These are phyloP conservation scores for Neomonachus schauinslandi DNA, from an alignment of 2,113 vertebrate species.

Conservation along the genomic window DNA sequence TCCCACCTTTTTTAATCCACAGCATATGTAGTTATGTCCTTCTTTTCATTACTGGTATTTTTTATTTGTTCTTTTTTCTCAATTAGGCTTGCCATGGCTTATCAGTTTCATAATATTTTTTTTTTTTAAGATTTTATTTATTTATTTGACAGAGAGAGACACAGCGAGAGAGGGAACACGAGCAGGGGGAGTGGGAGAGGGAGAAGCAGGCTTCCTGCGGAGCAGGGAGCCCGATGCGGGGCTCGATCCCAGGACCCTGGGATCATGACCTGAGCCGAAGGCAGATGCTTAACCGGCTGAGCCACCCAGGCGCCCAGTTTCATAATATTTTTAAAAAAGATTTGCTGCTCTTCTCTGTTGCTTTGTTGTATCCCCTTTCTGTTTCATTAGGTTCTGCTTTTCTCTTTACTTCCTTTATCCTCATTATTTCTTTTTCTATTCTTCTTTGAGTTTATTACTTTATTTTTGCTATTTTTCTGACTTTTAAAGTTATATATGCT, in stretches of 20 bases:
- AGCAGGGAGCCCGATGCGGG: too few relatives aligned
- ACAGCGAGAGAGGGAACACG: too few relatives aligned
- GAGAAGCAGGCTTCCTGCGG: too few relatives aligned
- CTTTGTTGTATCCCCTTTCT: neutral
- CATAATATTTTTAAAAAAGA: neutral
- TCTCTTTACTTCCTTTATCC: conserved; percentile 7
- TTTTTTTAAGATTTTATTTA: neutral
- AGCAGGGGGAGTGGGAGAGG: too few relatives aligned
- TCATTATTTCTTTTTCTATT: neutral
- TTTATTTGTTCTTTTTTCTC: neutral
- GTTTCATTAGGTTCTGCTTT: neutral
- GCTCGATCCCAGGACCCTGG: too few relatives aligned
- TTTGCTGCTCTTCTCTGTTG: neutral
- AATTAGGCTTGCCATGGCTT: neutral
- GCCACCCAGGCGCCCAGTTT: neutral
- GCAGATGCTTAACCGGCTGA: too few relatives aligned
- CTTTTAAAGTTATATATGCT: neutral
- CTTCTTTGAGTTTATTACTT: neutral
- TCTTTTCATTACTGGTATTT: neutral
- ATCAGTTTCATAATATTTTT: neutral
- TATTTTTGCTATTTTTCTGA: conserved; percentile 16
- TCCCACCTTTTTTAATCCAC: neutral
- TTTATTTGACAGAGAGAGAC: too few relatives aligned
- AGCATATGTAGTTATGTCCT: neutral
- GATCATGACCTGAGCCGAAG: too few relatives aligned